Base-by-base conservation (phyloP, 2,797 vertebrate species). In the Gorsachius magnificus region DNA sequence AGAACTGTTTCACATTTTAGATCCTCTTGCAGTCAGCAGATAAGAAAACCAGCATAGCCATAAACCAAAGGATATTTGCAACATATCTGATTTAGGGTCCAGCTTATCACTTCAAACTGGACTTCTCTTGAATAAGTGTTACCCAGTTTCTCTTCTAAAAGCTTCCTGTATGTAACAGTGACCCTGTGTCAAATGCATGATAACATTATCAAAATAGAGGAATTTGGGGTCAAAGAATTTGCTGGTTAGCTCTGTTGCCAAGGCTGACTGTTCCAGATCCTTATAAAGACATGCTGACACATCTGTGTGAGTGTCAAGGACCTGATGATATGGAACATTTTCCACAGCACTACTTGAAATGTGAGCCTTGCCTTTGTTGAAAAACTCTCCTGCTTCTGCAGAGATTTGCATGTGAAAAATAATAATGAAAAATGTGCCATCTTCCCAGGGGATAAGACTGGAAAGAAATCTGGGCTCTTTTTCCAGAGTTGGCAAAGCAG, bases 231-330 rank as follows among this genome's bases (percentile, higher is more conserved):
- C 94, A 96, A 25, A 89, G 89, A 36, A 68, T 94, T 94, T 94
- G 72, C 87, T 79, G 70, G 58, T 69, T 94, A 70, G 80, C 63
- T 94, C 61, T 87, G 94, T 58, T 95, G 94, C 92, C 93, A 84
- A 70, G 85, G 81, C 69, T 71, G 85, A 50, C 85, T 90, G 80
- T 66, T 97, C 66, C 93, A 94, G 87, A 75, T 78, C 86, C 87
- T 95, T 95, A 96, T 92, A 95, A 96, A 96, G 96, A 88, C 96
- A 94, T 63, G 48, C 83, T 91, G 80, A 95, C 94, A 95, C 89
- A 87, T 95, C 56, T 8, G 9, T 57, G 83, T 72, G 36, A 45
- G 78, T 85, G 89, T 95, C 85, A 88, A 95, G 95, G 95, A 69
- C 79, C 70, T 74, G 87, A 60, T 46, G 92, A 95, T 95, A 75